Base-by-base conservation (phyloP, 2,113 vertebrate species). In the Triplophysa rosa region DNA sequence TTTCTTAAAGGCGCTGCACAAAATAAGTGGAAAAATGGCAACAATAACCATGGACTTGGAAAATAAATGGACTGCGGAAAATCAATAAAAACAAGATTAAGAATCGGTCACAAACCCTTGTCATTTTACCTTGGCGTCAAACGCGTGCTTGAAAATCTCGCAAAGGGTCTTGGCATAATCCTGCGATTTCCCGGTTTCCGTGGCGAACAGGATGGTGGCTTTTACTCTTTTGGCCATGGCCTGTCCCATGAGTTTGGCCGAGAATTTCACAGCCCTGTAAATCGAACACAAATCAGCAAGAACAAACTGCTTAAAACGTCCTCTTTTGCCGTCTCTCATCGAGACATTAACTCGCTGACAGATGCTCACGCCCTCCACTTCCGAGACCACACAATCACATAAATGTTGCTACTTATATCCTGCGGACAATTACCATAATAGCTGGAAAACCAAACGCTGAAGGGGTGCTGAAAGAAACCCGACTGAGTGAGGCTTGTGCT, bases 221-320 rank as follows among this genome's bases (percentile, higher is more conserved):
- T 99, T 99, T 76, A 99, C 97, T 80, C 98, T 94, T 91, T 98
- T 98, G 63, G 98, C 97, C 97, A 99, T 99, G 23, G 97, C 98
- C 56, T 98, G 96, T 3, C 97, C 97, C 98, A 99, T 99, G 84
- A 99, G 91, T 85, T 99, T 99, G 74, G 98, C 96, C 0, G 98
- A 99, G 89, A 99, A 99, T 90, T 99, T 99, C 82, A 99, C 98
- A 8, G 97, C 98, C 88, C 98, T 99, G 86, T 12, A 52, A 67
- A 89, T 69, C 0, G 40, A 9, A 80, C 19, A 71, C n/a, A 69
- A 3, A 80, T 14, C 40, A 33, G 12, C n/a, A 13, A 52, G 4
- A 16, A 42, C 7, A 1, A 17, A 24, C 8, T 17, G 0, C 9
- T 21, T 11, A 23, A 8, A n/a, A 61, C 59, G 10, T 3, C 19